phyloP scores from a whole-genome alignment of 2,888 invertebrate species.

The Clanis bilineata region DNA sequence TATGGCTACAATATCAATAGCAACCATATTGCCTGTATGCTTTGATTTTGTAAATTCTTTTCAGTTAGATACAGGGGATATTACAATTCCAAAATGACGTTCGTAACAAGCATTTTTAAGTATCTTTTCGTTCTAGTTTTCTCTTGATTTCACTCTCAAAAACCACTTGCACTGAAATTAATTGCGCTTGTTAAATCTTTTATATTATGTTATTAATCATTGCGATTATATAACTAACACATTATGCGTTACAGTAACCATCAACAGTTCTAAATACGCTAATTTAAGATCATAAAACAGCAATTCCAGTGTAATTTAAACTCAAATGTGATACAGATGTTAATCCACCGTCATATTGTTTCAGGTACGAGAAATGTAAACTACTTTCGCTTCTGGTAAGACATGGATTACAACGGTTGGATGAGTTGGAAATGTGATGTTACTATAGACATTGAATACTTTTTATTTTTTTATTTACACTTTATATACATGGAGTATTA shows the following conservation, averaged over 20 bases:
- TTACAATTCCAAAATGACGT: too few relatives aligned
- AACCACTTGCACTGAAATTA: neutral
- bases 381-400: slow-evolving; percentile 43
- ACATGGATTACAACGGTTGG: slow-evolving; percentile 15
- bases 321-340: neutral
- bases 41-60: too few relatives aligned
- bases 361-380: slow-evolving; percentile 60
- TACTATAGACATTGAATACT: neutral
- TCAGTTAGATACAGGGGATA: neutral
- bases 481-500: too few relatives aligned
- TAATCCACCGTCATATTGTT: slow-evolving; percentile 29
- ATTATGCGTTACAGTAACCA: neutral
- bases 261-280: neutral
- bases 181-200: too few relatives aligned
- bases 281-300: neutral
- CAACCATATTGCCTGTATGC: neutral
- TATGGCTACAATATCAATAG: neutral
- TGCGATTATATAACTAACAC: neutral
- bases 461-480: too few relatives aligned
- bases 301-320: neutral
- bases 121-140: neutral
- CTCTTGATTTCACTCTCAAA: neutral
- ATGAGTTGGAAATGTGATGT: neutral
- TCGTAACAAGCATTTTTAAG: neutral
- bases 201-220: neutral